Evolutionary conservation across 64 coral and sea anemone species (phyloP), one percentile per base, ranked within the genome.

Genomic region (Actinia equina): DNA sequence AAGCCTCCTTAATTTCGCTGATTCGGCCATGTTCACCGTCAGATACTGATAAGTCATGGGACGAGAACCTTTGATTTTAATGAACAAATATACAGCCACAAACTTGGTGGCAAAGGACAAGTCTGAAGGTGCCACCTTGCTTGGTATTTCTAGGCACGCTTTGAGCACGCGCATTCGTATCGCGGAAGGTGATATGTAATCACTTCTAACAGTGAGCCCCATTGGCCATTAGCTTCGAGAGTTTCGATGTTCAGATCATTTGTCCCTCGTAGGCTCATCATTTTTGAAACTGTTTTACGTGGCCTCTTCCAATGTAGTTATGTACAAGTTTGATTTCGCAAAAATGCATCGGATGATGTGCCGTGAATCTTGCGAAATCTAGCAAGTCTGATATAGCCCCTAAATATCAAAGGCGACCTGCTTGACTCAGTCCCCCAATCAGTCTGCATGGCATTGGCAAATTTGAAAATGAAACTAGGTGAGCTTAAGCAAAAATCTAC

Each of bases 181-280:
- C 79, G 79, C 17, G 88, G 27, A 53, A 53, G 52, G 52, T 53
- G 52, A 53, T 53, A 53, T 4, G 52, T 53, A 11, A 53, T 53
- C 52, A 64, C 82, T 23, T 86, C 12, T 27, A 91, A 59, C 10
- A 86, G 17, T 7, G 89, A 45, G 17, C 71, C 83, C 69, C 83
- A 91, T 16, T 91, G 89, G 2, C 71, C 89, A 70, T 63, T 86
- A 15, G 83, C 82, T 23, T 91, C 83, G 27, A 91, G 17, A 2
- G 84, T 80, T 37, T 91, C 83, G 57, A 79, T 91, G 52, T 91
- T 70, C 14, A 91, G 83, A n/a, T 86, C 83, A 7, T 17, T 84
- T 20, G 49, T 55, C 89, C 71, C 86, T 7, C 58, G 45, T 54
- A 91, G 64, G 59, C 89, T 86, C 89, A 85, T 91, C 83, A 91